Percentiles rank a stretch among this genome's conserved stretches.
Evolutionary conservation across 2,797 vertebrate genomes (phyloP).

Genomic region (Centroberyx gerrardi): DNA sequence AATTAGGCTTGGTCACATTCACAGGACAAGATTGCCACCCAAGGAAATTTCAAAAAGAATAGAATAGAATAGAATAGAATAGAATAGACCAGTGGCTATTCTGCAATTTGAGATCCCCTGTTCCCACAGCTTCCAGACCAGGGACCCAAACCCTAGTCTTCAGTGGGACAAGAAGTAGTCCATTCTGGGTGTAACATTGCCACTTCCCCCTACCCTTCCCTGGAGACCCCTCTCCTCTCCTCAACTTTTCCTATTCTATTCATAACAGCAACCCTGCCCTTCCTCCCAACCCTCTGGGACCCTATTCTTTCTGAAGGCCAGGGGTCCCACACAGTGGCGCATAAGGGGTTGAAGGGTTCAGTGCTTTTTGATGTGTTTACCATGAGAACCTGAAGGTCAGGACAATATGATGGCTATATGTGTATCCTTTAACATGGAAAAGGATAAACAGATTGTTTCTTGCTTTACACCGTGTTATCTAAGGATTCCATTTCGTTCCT

Average conservation of each 20-base stretch:
- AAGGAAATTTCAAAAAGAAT: too few species aligned
- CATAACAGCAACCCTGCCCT: constrained; percentile 51
- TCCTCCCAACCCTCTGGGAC: constrained; percentile 47
- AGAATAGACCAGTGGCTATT: background rate
- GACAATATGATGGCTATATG: background rate
- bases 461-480: too few species aligned
- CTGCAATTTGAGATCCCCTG: too few species aligned
- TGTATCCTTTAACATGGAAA: too few species aligned
- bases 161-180: constrained; percentile 21
- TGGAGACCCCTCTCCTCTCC: constrained; percentile 22
- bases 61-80: background rate
- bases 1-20: too few species aligned
- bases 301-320: constrained; percentile 44
- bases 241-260: constrained; percentile 42
- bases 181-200: background rate
- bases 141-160: background rate
- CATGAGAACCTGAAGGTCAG: background rate
- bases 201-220: constrained; percentile 9
- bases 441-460: too few species aligned
- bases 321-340: constrained; percentile 7
- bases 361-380: constrained; percentile 6
- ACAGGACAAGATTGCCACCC: too few species aligned
- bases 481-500: too few species aligned
- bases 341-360: constrained; percentile 15
- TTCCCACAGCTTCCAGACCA: background rate